These are phyloP conservation scores for Dinothrombium tinctorium DNA, from an alignment of 1,140 invertebrate species.

Conservation along the genomic window DNA sequence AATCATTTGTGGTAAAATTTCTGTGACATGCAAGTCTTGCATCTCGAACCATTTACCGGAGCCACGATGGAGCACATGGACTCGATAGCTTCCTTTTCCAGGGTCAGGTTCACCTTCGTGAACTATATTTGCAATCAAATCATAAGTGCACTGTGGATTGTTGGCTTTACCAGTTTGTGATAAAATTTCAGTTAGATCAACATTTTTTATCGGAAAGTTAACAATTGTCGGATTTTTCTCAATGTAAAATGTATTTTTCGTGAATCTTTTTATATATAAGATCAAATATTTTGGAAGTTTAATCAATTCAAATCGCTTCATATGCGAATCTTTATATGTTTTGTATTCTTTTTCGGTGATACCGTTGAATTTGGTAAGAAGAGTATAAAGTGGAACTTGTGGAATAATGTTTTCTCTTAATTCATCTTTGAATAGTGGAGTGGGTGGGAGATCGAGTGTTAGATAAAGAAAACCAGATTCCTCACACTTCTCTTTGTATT, in stretches of 20 bases:
- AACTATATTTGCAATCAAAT: constrained; percentile 90
- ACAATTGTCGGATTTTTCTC: constrained; percentile 99
- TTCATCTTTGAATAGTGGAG: constrained; percentile 75
- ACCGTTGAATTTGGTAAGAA: constrained; percentile 90
- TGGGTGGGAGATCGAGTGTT: constrained; percentile 84
- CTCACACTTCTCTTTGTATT: constrained; percentile 44
- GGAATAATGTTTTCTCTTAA: constrained; percentile 95
- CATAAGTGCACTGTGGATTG: constrained; percentile 65
- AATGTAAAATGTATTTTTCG: constrained; percentile 93
- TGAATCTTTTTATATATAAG: constrained; percentile 90
- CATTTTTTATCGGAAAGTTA: constrained; percentile 93
- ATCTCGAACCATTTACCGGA: constrained; percentile 71
- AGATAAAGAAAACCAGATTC: constrained; percentile 83
- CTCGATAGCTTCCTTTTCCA: constrained; percentile 63
- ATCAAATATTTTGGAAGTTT: constrained; percentile 84
- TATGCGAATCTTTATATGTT: constrained; percentile 93
- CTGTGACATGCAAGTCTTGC: constrained; percentile 94
- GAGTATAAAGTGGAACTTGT: constrained; percentile 78
- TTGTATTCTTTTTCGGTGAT: constrained; percentile 90
- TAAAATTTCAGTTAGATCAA: constrained; percentile 90
- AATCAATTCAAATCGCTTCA: constrained; percentile 90
- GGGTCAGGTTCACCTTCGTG: constrained; percentile 88
- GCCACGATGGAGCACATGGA: constrained; percentile 79
- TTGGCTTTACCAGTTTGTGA: constrained; percentile 44
- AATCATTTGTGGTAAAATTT: constrained; percentile 97